Evolutionary conservation across 2,113 vertebrate genomes (phyloP).

Genomic region (Amazona vittata): DNA sequence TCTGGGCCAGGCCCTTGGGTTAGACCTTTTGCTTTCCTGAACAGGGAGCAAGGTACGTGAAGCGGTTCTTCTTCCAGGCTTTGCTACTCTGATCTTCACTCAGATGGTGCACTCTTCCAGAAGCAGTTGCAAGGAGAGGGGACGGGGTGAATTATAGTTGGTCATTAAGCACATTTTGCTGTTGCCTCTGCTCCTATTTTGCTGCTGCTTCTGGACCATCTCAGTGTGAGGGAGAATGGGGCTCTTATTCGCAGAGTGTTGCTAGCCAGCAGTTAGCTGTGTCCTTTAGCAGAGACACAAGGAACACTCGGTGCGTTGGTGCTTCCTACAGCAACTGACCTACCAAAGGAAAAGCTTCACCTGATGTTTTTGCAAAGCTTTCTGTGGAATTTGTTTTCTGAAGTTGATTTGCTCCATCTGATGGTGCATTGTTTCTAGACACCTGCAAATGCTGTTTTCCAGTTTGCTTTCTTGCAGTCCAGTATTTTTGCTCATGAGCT

Average conservation of each 20-base stretch:
- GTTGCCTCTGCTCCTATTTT: neutral
- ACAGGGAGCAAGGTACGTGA: neutral
- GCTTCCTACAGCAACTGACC: neutral
- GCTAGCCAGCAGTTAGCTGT: neutral
- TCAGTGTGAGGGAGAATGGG: neutral
- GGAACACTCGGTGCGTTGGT: neutral
- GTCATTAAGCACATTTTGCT: accelerated
- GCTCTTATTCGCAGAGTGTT: neutral
- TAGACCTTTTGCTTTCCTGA: neutral
- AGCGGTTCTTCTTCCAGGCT: neutral
- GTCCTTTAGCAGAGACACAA: neutral
- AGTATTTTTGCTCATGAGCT: neutral
- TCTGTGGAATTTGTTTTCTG: neutral
- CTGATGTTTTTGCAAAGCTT: neutral
- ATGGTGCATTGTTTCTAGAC: neutral
- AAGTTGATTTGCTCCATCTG: neutral
- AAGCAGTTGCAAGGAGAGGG: neutral
- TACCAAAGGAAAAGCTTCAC: neutral
- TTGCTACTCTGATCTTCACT: neutral
- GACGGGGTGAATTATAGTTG: accelerated
- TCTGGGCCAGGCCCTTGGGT: neutral
- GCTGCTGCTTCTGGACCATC: neutral
- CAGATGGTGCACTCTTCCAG: neutral
- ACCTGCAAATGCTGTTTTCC: neutral
- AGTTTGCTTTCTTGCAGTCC: neutral